Evolutionary conservation across 2,113 vertebrate species (phyloP), one percentile per base, ranked within the genome.

Genomic region (Perca flavescens): DNA sequence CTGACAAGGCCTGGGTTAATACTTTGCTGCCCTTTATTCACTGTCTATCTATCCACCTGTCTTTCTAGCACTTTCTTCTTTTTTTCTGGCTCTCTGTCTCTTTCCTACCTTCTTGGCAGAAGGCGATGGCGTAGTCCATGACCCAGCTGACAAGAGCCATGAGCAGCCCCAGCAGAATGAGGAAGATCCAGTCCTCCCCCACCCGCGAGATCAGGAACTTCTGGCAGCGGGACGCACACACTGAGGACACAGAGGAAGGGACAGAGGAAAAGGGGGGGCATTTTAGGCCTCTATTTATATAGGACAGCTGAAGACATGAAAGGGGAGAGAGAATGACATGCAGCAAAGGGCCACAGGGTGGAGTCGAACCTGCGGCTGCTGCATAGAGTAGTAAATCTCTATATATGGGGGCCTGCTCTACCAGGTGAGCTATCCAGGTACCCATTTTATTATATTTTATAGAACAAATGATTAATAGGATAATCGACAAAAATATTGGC

Each of bases 111-210:
- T 99, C 97, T 87, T 99, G 96, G 86, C 98, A 99, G 54, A 97
- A 97, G 53, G 98, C 97, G 0, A 99, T 99, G 89, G 98, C 96
- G 2, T 98, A 99, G 94, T 99, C 98, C 97, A 99, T 99, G 91
- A 96, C 97, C 98, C 98, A 99, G 95, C 98, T 99, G 91, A 99
- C 98, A 92, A 99, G 85, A 0, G 98, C 98, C 98, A 99, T 99
- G 85, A 99, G 86, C 76, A 99, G 94, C 12, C 98, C 98, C 91
- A 99, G 93, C 47, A 99, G 96, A 88, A 99, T 97, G 86, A 99
- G 97, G 92, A 99, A 99, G 92, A 99, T 97, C 98, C 98, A 99
- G 93, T 99, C 98, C 94, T 99, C 98, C 0, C 98, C 98, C 78
- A 99, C 97, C 22, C 97, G 97, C 28, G 98, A 98, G 92, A 99